A percentile compares a stretch with the other conserved stretches of the same genome.
phyloP scores from a whole-genome alignment of 2,113 vertebrate genomes.

The Callipepla californica region DNA sequence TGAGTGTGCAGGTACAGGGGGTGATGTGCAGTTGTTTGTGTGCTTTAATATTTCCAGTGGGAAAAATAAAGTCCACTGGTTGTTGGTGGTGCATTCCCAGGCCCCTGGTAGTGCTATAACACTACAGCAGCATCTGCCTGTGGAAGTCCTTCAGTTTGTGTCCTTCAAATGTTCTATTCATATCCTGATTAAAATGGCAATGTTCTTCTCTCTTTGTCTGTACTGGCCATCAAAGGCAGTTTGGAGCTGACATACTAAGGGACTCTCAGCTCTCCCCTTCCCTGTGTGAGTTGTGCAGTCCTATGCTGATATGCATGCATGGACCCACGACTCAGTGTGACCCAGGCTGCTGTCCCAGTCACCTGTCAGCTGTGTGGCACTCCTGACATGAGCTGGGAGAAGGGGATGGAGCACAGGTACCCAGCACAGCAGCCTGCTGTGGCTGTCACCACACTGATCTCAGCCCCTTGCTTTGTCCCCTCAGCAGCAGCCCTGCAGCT shows the following conservation, averaged over 20 bases:
- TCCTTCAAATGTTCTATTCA: neutral
- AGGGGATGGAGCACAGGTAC: fast-evolving
- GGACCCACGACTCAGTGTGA: neutral
- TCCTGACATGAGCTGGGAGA: neutral
- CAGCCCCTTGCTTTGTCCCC: neutral
- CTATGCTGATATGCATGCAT: neutral
- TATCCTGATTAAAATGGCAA: neutral
- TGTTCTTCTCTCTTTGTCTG: neutral
- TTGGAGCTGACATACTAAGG: neutral
- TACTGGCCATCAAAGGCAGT: neutral
- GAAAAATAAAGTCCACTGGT: neutral
- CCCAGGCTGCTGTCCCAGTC: neutral
- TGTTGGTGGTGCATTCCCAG: neutral
- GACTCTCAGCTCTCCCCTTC: fast-evolving
- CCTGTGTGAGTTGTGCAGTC: neutral
- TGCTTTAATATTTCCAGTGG: neutral
- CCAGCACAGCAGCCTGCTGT: neutral
- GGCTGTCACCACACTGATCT: fast-evolving
- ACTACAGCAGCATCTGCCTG: neutral
- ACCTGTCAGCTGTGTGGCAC: neutral
- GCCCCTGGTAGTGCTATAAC: neutral
- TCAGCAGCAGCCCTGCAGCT: fast-evolving
- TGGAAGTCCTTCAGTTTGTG: neutral
- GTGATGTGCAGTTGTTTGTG: too few species aligned
- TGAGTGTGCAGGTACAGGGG: neutral